Evolutionary conservation across 2,888 invertebrate genomes (phyloP).

Genomic region (Lycaena phlaeas): DNA sequence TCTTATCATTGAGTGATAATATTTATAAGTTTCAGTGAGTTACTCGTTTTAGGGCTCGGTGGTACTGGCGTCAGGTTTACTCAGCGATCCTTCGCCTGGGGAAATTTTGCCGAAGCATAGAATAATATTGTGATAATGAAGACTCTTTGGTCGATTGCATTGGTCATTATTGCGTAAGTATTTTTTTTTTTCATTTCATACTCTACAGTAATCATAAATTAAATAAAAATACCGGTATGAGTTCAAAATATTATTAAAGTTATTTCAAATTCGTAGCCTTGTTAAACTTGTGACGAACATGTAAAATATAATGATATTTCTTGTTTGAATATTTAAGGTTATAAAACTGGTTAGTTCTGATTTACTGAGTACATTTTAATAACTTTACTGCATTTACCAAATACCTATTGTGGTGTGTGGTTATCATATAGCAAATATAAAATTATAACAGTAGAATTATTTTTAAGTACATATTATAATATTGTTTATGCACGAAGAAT

Average conservation of each 20-base stretch:
- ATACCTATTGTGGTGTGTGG: no score
- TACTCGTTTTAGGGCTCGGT: conserved; percentile 50
- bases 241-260: no score
- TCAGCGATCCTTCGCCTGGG: conserved; percentile 4
- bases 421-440: no score
- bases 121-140: conserved; percentile 3
- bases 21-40: conserved; percentile 71
- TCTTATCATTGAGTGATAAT: conserved; percentile 70
- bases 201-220: not conserved
- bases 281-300: no score
- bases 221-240: no score
- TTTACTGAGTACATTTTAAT: no score
- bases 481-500: not conserved
- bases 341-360: no score
- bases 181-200: not conserved
- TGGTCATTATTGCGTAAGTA: not conserved
- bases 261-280: no score
- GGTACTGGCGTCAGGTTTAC: conserved; percentile 51
- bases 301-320: no score
- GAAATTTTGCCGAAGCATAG: not conserved
- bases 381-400: no score
- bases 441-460: not conserved
- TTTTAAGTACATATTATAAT: not conserved
- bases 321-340: no score
- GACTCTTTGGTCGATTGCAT: not conserved